phyloP scores from a whole-genome alignment of 2,888 invertebrate genomes.

The Habroteleia sp. region DNA sequence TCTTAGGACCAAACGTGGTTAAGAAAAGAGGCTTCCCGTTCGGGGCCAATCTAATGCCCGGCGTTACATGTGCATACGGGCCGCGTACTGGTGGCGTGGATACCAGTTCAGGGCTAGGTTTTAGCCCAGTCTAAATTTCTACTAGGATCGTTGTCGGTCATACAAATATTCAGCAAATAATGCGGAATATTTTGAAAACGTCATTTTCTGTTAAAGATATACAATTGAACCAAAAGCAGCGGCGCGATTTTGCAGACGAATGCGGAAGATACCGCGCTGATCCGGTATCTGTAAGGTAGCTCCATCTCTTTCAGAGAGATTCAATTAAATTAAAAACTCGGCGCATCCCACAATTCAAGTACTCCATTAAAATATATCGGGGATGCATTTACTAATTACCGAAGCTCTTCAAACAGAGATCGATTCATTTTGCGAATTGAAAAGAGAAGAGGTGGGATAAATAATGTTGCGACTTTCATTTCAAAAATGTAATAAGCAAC shows the following conservation, averaged over 20 bases:
- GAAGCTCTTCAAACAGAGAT: slow-evolving; percentile 28
- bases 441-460: not conserved
- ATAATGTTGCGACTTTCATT: not conserved
- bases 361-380: slow-evolving; percentile 39
- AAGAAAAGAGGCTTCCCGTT: too few species aligned
- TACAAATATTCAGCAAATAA: too few species aligned
- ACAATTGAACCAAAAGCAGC: slow-evolving; percentile 27
- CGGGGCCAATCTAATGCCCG: too few species aligned
- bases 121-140: too few species aligned
- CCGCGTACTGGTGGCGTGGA: too few species aligned
- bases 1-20: too few species aligned
- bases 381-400: slow-evolving; percentile 66
- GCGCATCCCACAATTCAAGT: slow-evolving; percentile 46
- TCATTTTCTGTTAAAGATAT: slow-evolving; percentile 25
- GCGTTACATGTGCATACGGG: too few species aligned
- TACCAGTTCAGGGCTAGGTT: too few species aligned
- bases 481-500: too few species aligned
- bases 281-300: slow-evolving; percentile 31
- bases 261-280: slow-evolving; percentile 27
- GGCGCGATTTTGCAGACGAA: slow-evolving; percentile 6
- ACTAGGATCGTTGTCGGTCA: too few species aligned
- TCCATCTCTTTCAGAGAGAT: slow-evolving; percentile 62
- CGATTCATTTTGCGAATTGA: slow-evolving; percentile 34
- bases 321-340: slow-evolving; percentile 68
- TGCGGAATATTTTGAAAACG: slow-evolving; percentile 11